phyloP scores from a whole-genome alignment of 2,888 invertebrate species.

The Agonopterix arenella region DNA sequence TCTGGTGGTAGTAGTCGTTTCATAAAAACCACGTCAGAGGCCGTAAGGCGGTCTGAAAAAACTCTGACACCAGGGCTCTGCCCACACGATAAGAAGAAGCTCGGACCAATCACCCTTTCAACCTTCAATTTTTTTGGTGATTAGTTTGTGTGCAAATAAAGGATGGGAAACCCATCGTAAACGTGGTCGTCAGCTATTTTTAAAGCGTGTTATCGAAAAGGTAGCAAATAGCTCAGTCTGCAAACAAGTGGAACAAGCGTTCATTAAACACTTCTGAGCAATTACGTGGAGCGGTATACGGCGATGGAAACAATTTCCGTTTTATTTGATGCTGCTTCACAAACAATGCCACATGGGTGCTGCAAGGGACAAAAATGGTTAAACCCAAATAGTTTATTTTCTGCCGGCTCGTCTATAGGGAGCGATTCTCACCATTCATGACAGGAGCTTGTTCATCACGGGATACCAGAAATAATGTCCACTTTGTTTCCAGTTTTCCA shows the following conservation, averaged over 20 bases:
- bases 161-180: too few species aligned
- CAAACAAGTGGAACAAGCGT: slow-evolving; percentile 47
- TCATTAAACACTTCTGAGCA: slow-evolving; percentile 60
- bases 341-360: slow-evolving; percentile 15
- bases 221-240: slow-evolving; percentile 31
- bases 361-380: neutral
- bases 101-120: too few species aligned
- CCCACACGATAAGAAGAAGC: too few species aligned
- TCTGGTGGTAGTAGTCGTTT: too few species aligned
- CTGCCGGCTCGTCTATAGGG: neutral
- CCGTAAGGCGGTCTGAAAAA: too few species aligned
- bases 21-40: too few species aligned
- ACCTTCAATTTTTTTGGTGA: too few species aligned
- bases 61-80: too few species aligned
- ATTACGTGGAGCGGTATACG: slow-evolving; percentile 36
- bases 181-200: slow-evolving; percentile 14
- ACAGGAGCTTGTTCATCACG: too few species aligned
- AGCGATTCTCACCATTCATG: neutral
- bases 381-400: neutral
- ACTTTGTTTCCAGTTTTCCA: too few species aligned
- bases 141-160: too few species aligned
- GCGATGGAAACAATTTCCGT: slow-evolving; percentile 43
- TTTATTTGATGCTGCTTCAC: slow-evolving; percentile 35
- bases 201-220: slow-evolving; percentile 22
- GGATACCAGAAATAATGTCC: too few species aligned